Evolutionary conservation across 2,797 vertebrate species (phyloP).

Genomic region (Aselliscus stoliczkanus): DNA sequence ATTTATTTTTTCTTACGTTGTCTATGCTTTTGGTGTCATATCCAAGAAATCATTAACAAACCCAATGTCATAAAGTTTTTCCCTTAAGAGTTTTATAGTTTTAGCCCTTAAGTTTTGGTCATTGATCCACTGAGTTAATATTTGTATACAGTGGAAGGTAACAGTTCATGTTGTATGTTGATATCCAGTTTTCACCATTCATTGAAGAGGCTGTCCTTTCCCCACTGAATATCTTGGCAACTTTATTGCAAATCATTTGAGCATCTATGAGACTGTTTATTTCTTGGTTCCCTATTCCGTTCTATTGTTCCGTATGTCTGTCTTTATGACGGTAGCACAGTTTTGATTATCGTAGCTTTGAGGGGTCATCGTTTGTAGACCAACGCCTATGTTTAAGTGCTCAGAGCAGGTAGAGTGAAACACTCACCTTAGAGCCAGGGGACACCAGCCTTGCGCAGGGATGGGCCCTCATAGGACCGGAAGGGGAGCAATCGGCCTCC

Average conservation of each 20-base stretch:
- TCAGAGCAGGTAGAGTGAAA: neutral
- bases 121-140: neutral
- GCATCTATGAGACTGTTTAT: rapidly evolving
- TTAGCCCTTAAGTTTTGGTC: neutral
- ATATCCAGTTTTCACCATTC: neutral
- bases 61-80: neutral
- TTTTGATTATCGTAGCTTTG: neutral
- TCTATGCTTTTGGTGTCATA: neutral
- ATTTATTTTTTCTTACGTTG: neutral
- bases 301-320: neutral
- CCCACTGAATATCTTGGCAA: neutral
- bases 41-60: too few relatives aligned
- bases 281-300: neutral
- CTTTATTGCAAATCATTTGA: neutral
- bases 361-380: neutral
- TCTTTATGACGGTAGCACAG: neutral
- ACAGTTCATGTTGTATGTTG: neutral
- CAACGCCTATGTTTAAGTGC: neutral
- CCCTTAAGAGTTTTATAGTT: neutral
- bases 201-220: neutral
- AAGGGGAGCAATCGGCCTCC: rapidly evolving
- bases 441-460: too few relatives aligned
- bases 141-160: neutral
- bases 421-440: neutral
- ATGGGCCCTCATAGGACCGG: rapidly evolving